Conservation (phyloP, 2,888 invertebrate genomes). For the Thecophora atra region DNA sequence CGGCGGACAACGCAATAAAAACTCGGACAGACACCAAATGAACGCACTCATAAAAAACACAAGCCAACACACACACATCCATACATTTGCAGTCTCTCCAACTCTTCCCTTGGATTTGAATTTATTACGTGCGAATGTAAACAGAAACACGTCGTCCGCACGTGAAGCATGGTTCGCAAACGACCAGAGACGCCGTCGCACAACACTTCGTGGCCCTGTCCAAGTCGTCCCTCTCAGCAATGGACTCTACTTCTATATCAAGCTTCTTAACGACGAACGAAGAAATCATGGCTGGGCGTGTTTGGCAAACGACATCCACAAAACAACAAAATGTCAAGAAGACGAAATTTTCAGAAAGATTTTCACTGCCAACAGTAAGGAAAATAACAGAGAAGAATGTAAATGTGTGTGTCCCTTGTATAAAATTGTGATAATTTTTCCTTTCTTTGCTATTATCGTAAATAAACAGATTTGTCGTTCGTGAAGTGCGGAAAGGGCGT, state of each 20-base stretch:
- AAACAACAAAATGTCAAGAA: background rate
- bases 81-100: background rate
- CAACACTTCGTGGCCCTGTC: conserved; percentile 2
- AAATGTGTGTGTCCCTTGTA: background rate
- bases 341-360: no score
- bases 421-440: background rate
- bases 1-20: conserved; percentile 13
- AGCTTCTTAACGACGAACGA: no score
- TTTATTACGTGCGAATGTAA: conserved; percentile 63
- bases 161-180: no score
- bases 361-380: background rate
- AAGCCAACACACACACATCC: background rate
- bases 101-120: conserved; percentile 42
- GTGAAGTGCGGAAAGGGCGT: no score
- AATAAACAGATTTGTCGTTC: conserved; percentile 47
- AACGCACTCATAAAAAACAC: conserved; percentile 17
- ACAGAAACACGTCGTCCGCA: conserved; percentile 57
- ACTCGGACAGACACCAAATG: background rate
- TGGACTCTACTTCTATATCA: no score
- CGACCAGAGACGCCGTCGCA: no score
- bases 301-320: no score
- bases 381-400: no score
- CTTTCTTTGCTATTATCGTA: conserved; percentile 30
- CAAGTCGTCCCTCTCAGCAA: no score
- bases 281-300: no score